These are phyloP conservation scores for Colostygia pectinataria DNA, from an alignment of 2,888 invertebrate species.

Conservation along the genomic window DNA sequence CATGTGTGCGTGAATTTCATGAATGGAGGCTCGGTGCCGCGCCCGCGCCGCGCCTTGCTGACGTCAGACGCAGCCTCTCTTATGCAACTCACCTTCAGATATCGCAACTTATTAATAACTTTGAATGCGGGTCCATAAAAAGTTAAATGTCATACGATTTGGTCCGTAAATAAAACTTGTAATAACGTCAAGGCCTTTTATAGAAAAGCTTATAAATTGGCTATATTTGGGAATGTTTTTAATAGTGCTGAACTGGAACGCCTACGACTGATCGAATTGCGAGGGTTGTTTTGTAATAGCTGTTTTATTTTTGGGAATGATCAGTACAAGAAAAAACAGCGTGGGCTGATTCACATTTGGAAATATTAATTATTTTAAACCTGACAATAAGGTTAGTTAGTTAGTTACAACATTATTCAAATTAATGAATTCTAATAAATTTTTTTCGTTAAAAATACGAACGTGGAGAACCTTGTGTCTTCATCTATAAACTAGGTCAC, in stretches of 20 bases:
- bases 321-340: no score
- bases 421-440: background rate
- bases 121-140: constrained; percentile 38
- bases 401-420: no score
- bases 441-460: background rate
- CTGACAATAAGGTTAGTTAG: no score
- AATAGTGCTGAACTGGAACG: background rate
- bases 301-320: no score
- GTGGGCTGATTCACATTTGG: no score
- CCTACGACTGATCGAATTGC: no score
- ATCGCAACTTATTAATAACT: constrained; percentile 63
- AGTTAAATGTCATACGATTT: constrained; percentile 24
- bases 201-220: background rate
- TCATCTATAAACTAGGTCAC: no score
- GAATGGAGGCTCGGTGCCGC: constrained; percentile 69
- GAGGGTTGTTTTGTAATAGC: no score
- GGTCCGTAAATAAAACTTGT: constrained; percentile 7
- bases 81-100: constrained; percentile 66
- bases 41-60: constrained; percentile 71
- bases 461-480: no score
- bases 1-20: constrained; percentile 61
- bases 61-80: constrained; percentile 71
- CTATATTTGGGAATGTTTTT: background rate
- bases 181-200: constrained; percentile 7
- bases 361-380: no score